Evolutionary conservation across 1,140 invertebrate species (phyloP), one percentile per base, ranked within the genome.

Genomic region (Helicoverpa zea): DNA sequence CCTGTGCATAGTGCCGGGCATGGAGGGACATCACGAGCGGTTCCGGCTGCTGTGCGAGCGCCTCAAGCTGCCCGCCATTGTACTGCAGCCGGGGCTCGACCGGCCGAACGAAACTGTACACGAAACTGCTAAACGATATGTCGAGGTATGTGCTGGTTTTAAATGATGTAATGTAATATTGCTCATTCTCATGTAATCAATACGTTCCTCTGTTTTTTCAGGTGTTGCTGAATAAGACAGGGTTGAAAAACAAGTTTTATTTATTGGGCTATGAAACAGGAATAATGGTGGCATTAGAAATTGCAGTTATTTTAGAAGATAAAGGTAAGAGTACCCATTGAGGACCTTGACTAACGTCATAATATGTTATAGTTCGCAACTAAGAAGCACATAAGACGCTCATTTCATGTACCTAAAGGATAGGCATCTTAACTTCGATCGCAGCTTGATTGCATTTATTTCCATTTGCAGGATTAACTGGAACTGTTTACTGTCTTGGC

Each of bases 231-330:
- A 89, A 87, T 9, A 91, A 86, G 58, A 56, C 82, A 5, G 82
- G 81, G 70, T 18, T 86, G 12, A 87, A 86, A 29, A 78, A 88
- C 0, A 79, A 82, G 3, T 93, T 91, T 52, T 90, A 90, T 58
- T 35, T 93, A 11, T 30, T 92, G 58, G 91, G 92, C 5, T 92
- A 91, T 72, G 90, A 91, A 82, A 85, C 84, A 51, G 91, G 91
- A 3, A 82, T 90, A 10, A 77, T 90, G 4, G 79, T 90, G 14
- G 91, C 88, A 0, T 82, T 94, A 47, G 92, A 94, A 87, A 86
- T 92, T 43, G 91, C 90, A 18, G 81, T 85, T 0, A 88, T 91
- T 13, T 78, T 94, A 9, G 92, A 94, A 85, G 81, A 89, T 5
- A 66, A 85, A 56, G 91, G 92, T 94, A 88, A 77, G 51, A 23